Conservation (phyloP, 1,140 invertebrate species). For the Tetraneura akinire region DNA sequence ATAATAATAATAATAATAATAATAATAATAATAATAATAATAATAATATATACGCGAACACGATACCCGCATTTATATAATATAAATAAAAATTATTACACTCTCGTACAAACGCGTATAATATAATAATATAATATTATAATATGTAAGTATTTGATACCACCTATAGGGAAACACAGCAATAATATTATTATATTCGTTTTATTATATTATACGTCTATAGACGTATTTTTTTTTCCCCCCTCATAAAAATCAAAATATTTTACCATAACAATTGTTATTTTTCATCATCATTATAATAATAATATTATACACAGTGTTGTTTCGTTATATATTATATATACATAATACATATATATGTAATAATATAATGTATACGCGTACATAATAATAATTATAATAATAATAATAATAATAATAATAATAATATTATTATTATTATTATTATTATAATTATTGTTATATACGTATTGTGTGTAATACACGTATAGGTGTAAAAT, state of each 20-base stretch:
- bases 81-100: background rate
- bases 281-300: constrained; percentile 6
- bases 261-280: constrained; percentile 16
- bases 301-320: background rate
- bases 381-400: background rate
- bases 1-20: too few relatives aligned
- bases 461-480: too few relatives aligned
- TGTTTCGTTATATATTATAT: background rate
- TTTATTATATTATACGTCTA: background rate
- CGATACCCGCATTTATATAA: background rate
- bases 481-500: constrained; percentile 4
- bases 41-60: background rate
- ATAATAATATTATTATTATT: too few relatives aligned
- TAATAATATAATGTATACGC: background rate
- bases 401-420: too few relatives aligned
- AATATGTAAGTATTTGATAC: background rate
- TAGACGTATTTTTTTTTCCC: background rate
- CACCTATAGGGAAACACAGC: background rate
- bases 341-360: background rate
- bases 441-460: too few relatives aligned
- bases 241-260: constrained; percentile 32
- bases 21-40: too few relatives aligned
- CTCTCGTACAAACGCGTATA: background rate
- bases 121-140: constrained; percentile 7
- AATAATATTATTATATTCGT: constrained; percentile 10